Base-by-base conservation (phyloP, 2,888 invertebrate genomes). In the Hirtodrosophila duncani region DNA sequence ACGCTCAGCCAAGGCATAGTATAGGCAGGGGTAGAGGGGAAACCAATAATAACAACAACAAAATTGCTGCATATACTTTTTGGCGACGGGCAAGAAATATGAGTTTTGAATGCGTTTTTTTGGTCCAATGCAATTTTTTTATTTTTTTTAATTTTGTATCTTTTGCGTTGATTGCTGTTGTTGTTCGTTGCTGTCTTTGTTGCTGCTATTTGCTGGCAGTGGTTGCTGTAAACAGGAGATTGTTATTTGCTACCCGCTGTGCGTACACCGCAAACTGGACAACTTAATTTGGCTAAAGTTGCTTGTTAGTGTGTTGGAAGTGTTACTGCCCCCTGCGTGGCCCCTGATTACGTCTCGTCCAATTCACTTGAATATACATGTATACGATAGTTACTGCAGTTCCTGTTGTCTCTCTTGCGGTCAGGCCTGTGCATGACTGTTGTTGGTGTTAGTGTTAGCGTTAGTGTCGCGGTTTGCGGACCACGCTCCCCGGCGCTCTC, bases 221-320 rank as follows among this genome's bases (percentile, higher is more conserved):
- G 52, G 65, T 69, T 58, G 67, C 70, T 74, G 78, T 81, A 77
- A 75, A 75, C 71, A 71, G 72, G 80, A 72, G 72, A 72, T 72
- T 72, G 72, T 72, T 78, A 81, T 75, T 81, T 79, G 81, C 71
- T 61, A 61, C 77, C 77, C 75, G 80, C 81, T 81, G 77, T 77
- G 77, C 77, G 77, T 77, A 75, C 71, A 71, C 67, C 81, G 74
- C 81, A 74, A 74, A 70, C 74, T 72, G 80, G 78, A 75, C 74
- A 75, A 80, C 81, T 75, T 81, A 81, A 81, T 81, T 77, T 81
- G 77, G 66, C 63, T 75, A 79, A 79, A 81, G 70, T 67, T 64
- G 81, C 75, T 72, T 78, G 79, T 71, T 75, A 66, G 64, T 68
- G 69, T 74, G 44, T 18, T 18, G 30, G 30, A 14, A 23, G 41